Base-by-base conservation (phyloP, 2,113 vertebrate genomes). In the Holacanthus passer region DNA sequence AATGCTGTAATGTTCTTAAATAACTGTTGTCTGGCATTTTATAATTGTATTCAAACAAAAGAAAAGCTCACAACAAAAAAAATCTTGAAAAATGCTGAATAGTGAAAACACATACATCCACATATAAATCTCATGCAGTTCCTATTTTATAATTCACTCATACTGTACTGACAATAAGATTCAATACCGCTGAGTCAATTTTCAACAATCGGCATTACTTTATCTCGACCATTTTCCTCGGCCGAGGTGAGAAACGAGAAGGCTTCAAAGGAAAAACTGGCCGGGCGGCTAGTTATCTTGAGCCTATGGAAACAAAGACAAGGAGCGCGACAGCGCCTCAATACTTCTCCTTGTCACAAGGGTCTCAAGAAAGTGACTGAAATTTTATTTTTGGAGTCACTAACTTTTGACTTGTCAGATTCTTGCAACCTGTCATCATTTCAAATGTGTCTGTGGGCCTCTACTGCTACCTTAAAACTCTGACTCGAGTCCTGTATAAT, bases 341-440 rank as follows among this genome's bases (percentile, higher is more conserved):
- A 86, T 91, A 89, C 84, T 65, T 79, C 72, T 73, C 77, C 64
- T 83, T 91, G 90, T 88, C 93, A 92, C 88, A 79, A 70, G 82
- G 81, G 84, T 90, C 90, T 92, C 88, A 64, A 81, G 75, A 91
- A 91, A 92, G 80, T 87, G 89, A 90, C 92, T 90, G 82, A 64
- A 94, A 91, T 92, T 92, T 92, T 90, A 93, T 95, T 91, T 94
- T 91, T 88, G 69, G 86, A 94, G 92, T 92, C 93, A 86, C 92
- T 93, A 94, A 87, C 88, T 83, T 93, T 93, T 90, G 87, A 90
- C 93, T 94, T 94, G 94, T 94, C 94, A 94, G 90, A 91, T 94
- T 94, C 88, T 76, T 92, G 88, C 91, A 94, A 93, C 91, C 92
- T 94, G 93, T 89, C 94, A 94, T 95, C 92, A 92, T 94, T 95